These are phyloP conservation scores for Syritta pipiens DNA, from an alignment of 2,888 invertebrate species.

Conservation along the genomic window DNA sequence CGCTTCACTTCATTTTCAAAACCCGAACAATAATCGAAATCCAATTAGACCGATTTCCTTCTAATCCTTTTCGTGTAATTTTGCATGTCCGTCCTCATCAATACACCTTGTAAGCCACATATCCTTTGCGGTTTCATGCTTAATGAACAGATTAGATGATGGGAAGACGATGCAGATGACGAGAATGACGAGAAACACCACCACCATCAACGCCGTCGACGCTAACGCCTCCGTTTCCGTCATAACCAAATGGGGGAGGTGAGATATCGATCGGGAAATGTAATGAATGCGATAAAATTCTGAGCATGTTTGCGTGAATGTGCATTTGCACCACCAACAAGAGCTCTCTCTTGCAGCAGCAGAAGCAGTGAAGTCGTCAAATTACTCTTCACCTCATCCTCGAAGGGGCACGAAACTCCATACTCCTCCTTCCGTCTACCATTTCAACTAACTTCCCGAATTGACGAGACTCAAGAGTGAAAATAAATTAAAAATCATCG, in stretches of 20 bases:
- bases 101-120: slow-evolving; percentile 11
- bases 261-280: slow-evolving; percentile 53
- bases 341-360: slow-evolving; percentile 3
- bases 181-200: background rate
- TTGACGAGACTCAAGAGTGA: slow-evolving; percentile 16
- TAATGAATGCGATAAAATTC: slow-evolving; percentile 45
- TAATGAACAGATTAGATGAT: slow-evolving; percentile 8
- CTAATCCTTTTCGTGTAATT: no score
- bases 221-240: no score
- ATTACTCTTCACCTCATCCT: slow-evolving; percentile 44
- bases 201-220: no score
- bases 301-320: slow-evolving; percentile 31
- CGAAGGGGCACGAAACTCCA: background rate
- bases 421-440: background rate
- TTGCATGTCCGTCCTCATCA: no score
- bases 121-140: slow-evolving; percentile 37
- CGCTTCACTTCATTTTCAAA: no score
- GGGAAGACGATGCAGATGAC: background rate
- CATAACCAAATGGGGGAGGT: no score
- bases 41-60: background rate
- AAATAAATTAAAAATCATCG: slow-evolving; percentile 53
- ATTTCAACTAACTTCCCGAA: slow-evolving; percentile 39
- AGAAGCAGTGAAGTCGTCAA: slow-evolving; percentile 37
- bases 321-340: background rate
- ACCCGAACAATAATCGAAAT: background rate